These are phyloP conservation scores for Ivindomyrus marchei DNA, from an alignment of 2,113 vertebrate genomes.

Conservation along the genomic window DNA sequence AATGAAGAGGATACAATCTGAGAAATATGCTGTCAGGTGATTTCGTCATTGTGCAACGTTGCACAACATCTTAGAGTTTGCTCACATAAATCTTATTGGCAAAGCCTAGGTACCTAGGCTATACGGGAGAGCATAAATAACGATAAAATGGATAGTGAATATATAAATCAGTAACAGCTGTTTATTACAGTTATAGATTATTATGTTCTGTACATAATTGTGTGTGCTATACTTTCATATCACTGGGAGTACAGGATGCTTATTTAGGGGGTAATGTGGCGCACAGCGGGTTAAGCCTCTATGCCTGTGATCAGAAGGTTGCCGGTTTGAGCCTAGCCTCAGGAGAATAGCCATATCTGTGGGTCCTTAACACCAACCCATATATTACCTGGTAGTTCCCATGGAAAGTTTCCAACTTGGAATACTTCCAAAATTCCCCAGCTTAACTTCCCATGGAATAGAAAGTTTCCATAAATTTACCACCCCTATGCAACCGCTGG, in stretches of 20 bases:
- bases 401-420: too few relatives aligned
- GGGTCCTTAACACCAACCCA: neutral
- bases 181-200: neutral
- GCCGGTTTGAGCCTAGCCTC: neutral
- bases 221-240: neutral
- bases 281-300: neutral
- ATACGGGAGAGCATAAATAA: neutral
- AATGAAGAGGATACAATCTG: neutral
- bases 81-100: neutral
- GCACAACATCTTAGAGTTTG: neutral
- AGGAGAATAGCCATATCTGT: neutral
- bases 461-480: neutral
- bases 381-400: neutral
- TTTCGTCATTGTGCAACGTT: neutral
- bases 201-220: neutral
- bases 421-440: neutral
- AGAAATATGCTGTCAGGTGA: neutral
- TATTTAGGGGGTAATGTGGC: neutral
- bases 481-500: neutral
- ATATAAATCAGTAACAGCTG: neutral
- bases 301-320: neutral
- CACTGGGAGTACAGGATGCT: neutral
- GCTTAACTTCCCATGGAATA: neutral
- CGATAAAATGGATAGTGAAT: neutral
- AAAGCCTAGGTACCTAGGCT: neutral